Evolutionary conservation across 2,113 vertebrate species (phyloP), one percentile per base, ranked within the genome.

Genomic region (Puma concolor): DNA sequence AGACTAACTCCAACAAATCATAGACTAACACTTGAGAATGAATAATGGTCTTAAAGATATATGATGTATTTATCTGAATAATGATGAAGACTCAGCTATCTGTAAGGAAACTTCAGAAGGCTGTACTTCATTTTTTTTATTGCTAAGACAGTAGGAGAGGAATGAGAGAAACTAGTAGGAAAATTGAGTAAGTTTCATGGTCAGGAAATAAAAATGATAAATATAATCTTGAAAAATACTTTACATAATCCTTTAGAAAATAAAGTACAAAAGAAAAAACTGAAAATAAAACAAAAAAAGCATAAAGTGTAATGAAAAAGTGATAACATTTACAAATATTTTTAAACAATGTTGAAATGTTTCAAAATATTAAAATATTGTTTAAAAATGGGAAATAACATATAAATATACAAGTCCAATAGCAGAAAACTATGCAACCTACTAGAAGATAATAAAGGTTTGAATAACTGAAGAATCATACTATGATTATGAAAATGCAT

Each of bases 101-200:
- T 98, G 76, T 91, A 95, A 96, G 97, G 92, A 95, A 98, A 96
- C 31, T 97, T 97, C 54, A 91, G 96, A 97, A 0, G 1, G 71
- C 79, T 98, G 57, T 48, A 74, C 87, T 97, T 98, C 92, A 97
- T 98, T 91, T 96, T 97, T 97, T 97, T 97, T 95, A 98, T 97
- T 98, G 82, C 95, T 98, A 48, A 94, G 97, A 98, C 93, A 98
- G 82, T 94, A 89, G 95, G 80, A 96, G 64, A 97, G 85, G 64
- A 84, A 90, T n/a, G 71, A 98, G 85, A 98, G 94, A 97, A 97
- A 36, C n/a, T 19, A 64, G 8, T 48, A 21, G 38, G 21, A 72
- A 89, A 88, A 80, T 69, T 85, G 77, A 92, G 9, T 77, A 63
- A 44, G 11, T 89, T 79, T 48, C 13, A 84, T 77, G 27, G 19